Conservation (phyloP, 30 jellyfish, hydroid and myxozoan genomes). For the Turritopsis dohrnii region DNA sequence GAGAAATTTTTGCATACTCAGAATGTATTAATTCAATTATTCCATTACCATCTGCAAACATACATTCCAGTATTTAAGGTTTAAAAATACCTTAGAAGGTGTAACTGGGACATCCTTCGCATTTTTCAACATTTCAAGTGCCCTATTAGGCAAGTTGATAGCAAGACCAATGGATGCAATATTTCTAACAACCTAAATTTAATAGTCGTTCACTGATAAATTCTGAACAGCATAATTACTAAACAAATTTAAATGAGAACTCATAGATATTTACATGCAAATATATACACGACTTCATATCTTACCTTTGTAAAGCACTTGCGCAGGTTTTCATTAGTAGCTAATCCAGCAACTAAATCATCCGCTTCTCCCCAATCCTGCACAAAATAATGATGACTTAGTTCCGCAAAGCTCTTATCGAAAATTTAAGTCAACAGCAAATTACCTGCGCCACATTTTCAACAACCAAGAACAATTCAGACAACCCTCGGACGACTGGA, state of each 20-base stretch:
- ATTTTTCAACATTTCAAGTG: slow-evolving; percentile 58
- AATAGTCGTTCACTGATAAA: not conserved
- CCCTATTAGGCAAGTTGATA: slow-evolving; percentile 70
- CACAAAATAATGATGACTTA: not conserved
- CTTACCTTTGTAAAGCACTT: slow-evolving; percentile 76
- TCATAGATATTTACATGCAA: not conserved
- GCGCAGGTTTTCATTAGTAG: slow-evolving; percentile 69
- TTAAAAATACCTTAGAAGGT: slow-evolving; percentile 4
- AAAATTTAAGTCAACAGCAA: not conserved
- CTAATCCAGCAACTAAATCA: slow-evolving; percentile 83
- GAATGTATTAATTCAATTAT: too few species aligned
- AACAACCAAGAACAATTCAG: slow-evolving; percentile 83
- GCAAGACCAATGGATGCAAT: slow-evolving; percentile 93
- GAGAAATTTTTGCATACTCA: too few species aligned
- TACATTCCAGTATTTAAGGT: too few species aligned
- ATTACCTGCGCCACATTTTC: slow-evolving; percentile 95
- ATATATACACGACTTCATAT: not conserved
- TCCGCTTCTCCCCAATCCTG: slow-evolving; percentile 91
- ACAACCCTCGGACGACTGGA: slow-evolving; percentile 88
- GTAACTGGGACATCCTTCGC: slow-evolving; percentile 36
- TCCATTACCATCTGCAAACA: too few species aligned
- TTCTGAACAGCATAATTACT: not conserved
- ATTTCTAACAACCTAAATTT: slow-evolving; percentile 49
- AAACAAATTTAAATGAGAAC: not conserved
- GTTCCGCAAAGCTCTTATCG: too few species aligned